Evolutionary conservation across 1,140 invertebrate species (phyloP).

Genomic region (Heterodera schachtii): DNA sequence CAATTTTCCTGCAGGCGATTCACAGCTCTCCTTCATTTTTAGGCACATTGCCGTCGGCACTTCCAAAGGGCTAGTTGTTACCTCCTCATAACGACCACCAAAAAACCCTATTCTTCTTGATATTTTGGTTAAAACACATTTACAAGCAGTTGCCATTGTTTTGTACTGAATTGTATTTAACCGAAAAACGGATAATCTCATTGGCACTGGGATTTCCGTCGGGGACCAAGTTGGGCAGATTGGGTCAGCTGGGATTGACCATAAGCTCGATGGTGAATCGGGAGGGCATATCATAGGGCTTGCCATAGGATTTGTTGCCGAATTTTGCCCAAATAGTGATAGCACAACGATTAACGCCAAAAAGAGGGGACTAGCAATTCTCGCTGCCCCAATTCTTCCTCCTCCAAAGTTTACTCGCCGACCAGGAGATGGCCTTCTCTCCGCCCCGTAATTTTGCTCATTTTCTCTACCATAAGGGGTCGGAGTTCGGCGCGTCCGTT

Average conservation of each 20-base stretch:
- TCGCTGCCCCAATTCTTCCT: not conserved
- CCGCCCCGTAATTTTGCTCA: no score
- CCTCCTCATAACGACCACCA: not conserved
- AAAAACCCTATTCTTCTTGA: not conserved
- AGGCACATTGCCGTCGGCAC: not conserved
- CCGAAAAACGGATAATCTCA: slow-evolving; percentile 2
- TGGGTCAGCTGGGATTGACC: not conserved
- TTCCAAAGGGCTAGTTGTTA: not conserved
- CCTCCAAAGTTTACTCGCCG: no score
- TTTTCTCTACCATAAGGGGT: no score
- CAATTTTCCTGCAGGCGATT: slow-evolving; percentile 1
- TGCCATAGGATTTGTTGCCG: not conserved
- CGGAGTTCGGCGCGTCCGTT: no score
- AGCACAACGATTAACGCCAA: not conserved
- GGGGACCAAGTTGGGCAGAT: slow-evolving; percentile 14
- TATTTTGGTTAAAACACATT: slow-evolving; percentile 10
- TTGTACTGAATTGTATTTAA: slow-evolving; percentile 14
- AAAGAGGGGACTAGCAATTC: not conserved
- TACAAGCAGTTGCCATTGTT: slow-evolving; percentile 8
- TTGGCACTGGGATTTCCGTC: not conserved
- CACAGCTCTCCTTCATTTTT: not conserved
- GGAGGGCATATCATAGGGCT: slow-evolving; percentile 10
- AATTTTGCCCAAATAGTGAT: not conserved
- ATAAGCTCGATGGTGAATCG: not conserved
- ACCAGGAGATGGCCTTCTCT: no score